A percentile compares a stretch with the other conserved stretches of the same genome.
These are phyloP conservation scores for Metalampra italica DNA, from an alignment of 2,888 invertebrate genomes.

Conservation along the genomic window DNA sequence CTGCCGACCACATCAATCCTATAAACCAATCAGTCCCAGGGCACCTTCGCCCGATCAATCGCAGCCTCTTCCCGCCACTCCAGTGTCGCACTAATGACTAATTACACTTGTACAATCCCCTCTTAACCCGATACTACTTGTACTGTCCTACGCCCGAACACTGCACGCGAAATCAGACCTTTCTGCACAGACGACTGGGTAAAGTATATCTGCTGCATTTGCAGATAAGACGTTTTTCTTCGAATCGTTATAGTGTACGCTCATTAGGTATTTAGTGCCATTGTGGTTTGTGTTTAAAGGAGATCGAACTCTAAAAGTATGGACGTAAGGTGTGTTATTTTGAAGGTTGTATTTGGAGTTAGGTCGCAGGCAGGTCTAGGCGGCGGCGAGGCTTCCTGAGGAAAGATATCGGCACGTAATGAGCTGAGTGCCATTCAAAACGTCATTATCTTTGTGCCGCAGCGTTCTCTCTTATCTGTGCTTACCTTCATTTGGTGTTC, in stretches of 20 bases:
- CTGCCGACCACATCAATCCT: constrained; percentile 9
- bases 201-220: constrained; percentile 15
- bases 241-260: constrained; percentile 40
- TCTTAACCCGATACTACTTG: constrained; percentile 47
- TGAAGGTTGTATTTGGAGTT: constrained; percentile 20
- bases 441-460: constrained; percentile 58
- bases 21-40: constrained; percentile 46
- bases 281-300: constrained; percentile 26
- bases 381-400: constrained; percentile 45
- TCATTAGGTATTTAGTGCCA: constrained; percentile 69
- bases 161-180: constrained; percentile 30
- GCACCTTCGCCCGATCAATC: constrained; percentile 57
- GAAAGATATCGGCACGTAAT: constrained; percentile 70
- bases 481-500: constrained; percentile 1
- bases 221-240: constrained; percentile 47
- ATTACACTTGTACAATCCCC: constrained; percentile 70
- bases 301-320: constrained; percentile 17
- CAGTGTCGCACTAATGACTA: constrained; percentile 68
- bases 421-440: constrained; percentile 72
- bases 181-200: constrained; percentile 22
- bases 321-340: constrained; percentile 20
- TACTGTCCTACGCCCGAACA: constrained; percentile 22
- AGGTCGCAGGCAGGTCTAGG: constrained; percentile 40
- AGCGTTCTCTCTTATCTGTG: background rate
- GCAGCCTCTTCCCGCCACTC: constrained; percentile 61